Evolutionary conservation across 2,888 invertebrate genomes (phyloP).

Genomic region (Drosophila mulleri): DNA sequence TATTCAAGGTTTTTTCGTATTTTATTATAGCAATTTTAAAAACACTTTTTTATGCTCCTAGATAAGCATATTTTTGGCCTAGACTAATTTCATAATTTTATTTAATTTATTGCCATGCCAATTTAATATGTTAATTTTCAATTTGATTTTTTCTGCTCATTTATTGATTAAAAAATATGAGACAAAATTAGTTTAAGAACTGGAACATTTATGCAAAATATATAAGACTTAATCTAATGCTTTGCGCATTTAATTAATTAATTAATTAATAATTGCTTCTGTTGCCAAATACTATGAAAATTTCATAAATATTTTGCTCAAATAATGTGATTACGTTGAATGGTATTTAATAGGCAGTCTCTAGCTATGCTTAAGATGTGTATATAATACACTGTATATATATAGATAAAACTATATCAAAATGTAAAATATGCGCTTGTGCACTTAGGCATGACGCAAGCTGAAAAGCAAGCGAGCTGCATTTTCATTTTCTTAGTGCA

Average conservation of each 20-base stretch:
- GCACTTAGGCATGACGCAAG: constrained; percentile 80
- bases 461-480: constrained; percentile 55
- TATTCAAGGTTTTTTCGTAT: background rate
- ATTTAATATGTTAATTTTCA: constrained; percentile 1
- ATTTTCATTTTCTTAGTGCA: constrained; percentile 64
- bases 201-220: background rate
- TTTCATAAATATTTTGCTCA: background rate
- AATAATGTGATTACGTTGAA: constrained; percentile 11
- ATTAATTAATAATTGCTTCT: background rate
- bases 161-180: background rate
- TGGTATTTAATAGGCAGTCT: background rate
- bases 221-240: background rate
- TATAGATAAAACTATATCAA: constrained; percentile 33
- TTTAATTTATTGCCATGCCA: constrained; percentile 1
- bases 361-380: background rate
- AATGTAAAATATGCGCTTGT: constrained; percentile 68
- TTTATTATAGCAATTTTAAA: background rate
- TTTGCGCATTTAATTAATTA: background rate
- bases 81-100: constrained; percentile 3
- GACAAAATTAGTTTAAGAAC: background rate
- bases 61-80: background rate
- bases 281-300: background rate
- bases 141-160: background rate
- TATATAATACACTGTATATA: background rate
- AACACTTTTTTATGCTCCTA: background rate